phyloP scores from a whole-genome alignment of 2,113 vertebrate species.

The Lophius piscatorius region DNA sequence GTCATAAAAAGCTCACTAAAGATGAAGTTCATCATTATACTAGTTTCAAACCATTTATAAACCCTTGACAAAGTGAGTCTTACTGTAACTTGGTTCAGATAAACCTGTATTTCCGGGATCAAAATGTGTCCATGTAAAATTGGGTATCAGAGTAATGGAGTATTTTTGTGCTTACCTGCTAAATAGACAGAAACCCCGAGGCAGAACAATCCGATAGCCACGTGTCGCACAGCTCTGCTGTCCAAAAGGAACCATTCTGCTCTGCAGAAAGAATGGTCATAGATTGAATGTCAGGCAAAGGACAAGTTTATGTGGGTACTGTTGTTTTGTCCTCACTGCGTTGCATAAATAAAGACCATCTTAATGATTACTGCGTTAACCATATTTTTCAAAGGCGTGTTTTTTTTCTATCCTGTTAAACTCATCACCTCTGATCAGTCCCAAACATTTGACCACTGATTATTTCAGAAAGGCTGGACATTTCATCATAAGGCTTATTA shows the following conservation, averaged over 20 bases:
- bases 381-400: too few relatives aligned
- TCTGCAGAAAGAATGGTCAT: slow-evolving; percentile 69
- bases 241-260: slow-evolving; percentile 90
- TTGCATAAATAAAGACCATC: not conserved
- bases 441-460: not conserved
- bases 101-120: not conserved
- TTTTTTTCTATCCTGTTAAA: not conserved
- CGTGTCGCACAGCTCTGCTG: slow-evolving; percentile 83
- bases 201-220: slow-evolving; percentile 89
- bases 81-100: too few relatives aligned
- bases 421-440: not conserved
- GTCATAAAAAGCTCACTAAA: too few relatives aligned
- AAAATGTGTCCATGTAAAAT: not conserved
- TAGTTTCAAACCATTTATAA: too few relatives aligned
- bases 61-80: too few relatives aligned
- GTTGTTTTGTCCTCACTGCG: not conserved
- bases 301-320: not conserved
- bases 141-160: not conserved
- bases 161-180: slow-evolving; percentile 82
- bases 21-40: too few relatives aligned
- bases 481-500: slow-evolving; percentile 19
- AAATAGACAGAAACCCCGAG: slow-evolving; percentile 86
- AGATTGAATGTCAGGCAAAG: not conserved
- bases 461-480: too few relatives aligned
- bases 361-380: too few relatives aligned